Evolutionary conservation across 2,888 invertebrate species (phyloP), one percentile per base, ranked within the genome.

Genomic region (Cerastis rubricosa): DNA sequence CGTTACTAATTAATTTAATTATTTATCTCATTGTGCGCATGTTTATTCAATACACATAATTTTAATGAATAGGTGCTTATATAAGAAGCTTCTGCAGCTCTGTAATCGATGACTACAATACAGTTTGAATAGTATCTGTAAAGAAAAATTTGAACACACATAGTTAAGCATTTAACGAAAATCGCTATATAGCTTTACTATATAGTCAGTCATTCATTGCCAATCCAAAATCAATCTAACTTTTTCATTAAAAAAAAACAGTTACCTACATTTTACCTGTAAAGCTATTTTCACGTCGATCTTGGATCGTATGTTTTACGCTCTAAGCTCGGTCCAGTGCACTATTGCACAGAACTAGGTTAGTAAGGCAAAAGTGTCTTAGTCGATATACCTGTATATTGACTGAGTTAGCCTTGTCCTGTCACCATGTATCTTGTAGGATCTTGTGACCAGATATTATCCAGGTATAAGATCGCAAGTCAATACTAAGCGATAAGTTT

Each of bases 1-100:
- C 92, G 94, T 93, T 93, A 94, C 94, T 95, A 96, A 96, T 96
- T 96, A 95, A 94, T 94, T 96, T 94, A 94, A 95, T 96, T 95
- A 95, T 94, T 94, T 94, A 94, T 93, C 91, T 92, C 90, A 95
- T 94, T 95, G 92, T 93, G 90, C 85, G 91, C 90, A 91, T 93
- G 93, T 94, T 95, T 94, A 94, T 94, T 95, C 91, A 92, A 94
- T 94, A 93, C 89, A 90, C 89, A 92, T 93, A 92, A 92, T 89
- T 90, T 91, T 91, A 92, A 92, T 92, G 85, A 91, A 91, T 89
- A 85, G 85, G 72, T 76, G 71, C 64, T 86, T 86, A 74, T 61
- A 78, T 43, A 74, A 3, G 59, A 45, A 72, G 85, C 88, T 89
- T 83, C 84, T 85, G 83, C 84, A 70, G 69, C 64, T 73, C n/a